phyloP scores from a whole-genome alignment of 2,113 vertebrate species.

The Callipepla squamata region DNA sequence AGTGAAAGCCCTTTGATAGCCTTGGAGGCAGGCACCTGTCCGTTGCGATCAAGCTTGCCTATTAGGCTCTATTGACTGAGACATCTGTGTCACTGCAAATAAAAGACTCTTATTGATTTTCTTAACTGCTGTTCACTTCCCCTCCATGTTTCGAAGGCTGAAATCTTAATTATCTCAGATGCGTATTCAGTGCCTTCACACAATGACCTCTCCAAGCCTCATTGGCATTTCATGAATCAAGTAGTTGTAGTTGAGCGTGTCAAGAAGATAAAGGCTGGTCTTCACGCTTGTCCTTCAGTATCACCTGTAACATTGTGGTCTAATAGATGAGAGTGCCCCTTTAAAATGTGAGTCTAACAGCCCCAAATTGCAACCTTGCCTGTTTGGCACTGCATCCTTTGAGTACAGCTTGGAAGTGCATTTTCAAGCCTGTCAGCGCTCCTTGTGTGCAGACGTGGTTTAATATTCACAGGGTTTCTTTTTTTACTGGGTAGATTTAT shows the following conservation, averaged over 20 bases:
- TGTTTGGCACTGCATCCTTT: not conserved
- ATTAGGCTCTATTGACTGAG: conserved; percentile 99
- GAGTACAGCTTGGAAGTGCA: conserved; percentile 38
- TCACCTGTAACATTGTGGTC: conserved; percentile 79
- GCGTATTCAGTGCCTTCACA: conserved; percentile 87
- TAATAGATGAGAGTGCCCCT: conserved; percentile 66
- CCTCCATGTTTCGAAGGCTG: conserved; percentile 89
- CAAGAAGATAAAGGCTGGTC: conserved; percentile 83
- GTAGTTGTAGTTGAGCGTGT: conserved; percentile 82
- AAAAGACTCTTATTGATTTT: conserved; percentile 99
- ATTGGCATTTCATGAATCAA: conserved; percentile 86
- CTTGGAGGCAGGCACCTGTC: conserved; percentile 84
- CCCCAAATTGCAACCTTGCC: conserved; percentile 40
- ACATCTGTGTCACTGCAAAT: conserved; percentile 99
- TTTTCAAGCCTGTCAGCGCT: not conserved
- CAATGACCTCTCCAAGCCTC: conserved; percentile 80
- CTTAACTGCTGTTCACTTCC: conserved; percentile 94
- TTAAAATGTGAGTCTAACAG: not conserved
- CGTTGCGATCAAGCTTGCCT: conserved; percentile 89
- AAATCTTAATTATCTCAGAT: conserved; percentile 99
- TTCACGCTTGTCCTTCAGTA: conserved; percentile 74
- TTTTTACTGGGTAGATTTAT: not conserved
- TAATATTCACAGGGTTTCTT: not conserved
- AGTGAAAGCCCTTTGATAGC: conserved; percentile 75
- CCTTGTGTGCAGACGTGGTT: accelerated